phyloP scores from a whole-genome alignment of 2,113 vertebrate species.

The Climacteris rufus region DNA sequence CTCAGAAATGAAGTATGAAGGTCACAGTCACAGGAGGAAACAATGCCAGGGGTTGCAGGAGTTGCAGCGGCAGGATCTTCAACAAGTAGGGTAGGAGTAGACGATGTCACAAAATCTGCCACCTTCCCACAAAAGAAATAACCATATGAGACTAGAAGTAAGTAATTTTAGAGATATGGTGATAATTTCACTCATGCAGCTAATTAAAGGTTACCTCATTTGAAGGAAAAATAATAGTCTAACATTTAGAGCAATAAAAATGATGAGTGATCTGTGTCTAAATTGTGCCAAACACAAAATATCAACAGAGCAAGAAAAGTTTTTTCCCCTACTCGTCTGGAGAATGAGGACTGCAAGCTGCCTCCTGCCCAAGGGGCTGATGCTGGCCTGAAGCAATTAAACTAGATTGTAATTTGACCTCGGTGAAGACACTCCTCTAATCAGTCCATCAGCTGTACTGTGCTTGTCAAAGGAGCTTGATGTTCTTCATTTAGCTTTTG shows the following conservation, averaged over 20 bases:
- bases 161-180: not conserved
- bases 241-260: conserved; percentile 33
- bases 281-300: conserved; percentile 21
- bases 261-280: conserved; percentile 9
- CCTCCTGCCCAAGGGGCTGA: not conserved
- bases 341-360: not conserved
- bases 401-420: not conserved
- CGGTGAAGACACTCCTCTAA: not conserved
- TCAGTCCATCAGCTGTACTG: not conserved
- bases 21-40: accelerated
- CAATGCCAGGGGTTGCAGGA: accelerated
- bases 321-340: not conserved
- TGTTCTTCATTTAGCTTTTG: not conserved
- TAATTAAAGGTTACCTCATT: conserved; percentile 29
- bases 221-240: not conserved
- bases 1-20: not conserved
- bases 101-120: not conserved
- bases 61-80: not conserved
- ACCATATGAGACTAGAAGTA: not conserved
- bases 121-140: not conserved
- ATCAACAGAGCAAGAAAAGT: not conserved
- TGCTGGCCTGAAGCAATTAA: conserved; percentile 25
- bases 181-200: not conserved
- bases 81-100: not conserved
- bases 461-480: not conserved